Evolutionary conservation across 2,113 vertebrate species (phyloP).

Genomic region (Gobius niger): DNA sequence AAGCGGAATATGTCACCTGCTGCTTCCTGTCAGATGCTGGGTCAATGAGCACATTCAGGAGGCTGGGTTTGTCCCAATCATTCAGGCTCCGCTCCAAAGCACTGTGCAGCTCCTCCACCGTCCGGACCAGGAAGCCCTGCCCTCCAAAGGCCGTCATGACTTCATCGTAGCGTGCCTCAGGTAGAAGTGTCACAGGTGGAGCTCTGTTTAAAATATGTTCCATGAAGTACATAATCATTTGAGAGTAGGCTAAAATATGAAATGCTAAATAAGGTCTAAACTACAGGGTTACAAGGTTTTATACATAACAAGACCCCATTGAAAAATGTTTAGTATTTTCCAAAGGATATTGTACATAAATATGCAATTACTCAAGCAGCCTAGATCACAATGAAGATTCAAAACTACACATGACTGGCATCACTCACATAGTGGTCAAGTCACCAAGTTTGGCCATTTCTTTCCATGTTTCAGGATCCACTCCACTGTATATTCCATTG

Average conservation of each 20-base stretch:
- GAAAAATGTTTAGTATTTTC: too few relatives aligned
- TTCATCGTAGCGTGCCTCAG: conserved; percentile 89
- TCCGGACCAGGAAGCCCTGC: conserved; percentile 87
- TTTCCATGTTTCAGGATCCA: conserved; percentile 85
- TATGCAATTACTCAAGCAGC: too few relatives aligned
- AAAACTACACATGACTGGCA: not conserved
- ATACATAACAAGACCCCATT: too few relatives aligned
- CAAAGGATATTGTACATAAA: too few relatives aligned
- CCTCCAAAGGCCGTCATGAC: conserved; percentile 93
- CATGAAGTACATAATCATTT: too few relatives aligned
- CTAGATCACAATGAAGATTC: not conserved
- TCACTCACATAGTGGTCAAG: conserved; percentile 77
- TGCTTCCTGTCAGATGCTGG: conserved; percentile 87
- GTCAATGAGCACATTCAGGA: conserved; percentile 92
- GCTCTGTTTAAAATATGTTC: conserved; percentile 69
- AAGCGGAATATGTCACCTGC: conserved; percentile 78
- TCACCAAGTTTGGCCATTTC: conserved; percentile 82
- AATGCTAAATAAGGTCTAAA: too few relatives aligned
- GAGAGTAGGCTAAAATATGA: not conserved
- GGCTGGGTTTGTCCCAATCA: conserved; percentile 81
- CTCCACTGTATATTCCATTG: conserved; percentile 94
- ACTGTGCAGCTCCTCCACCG: conserved; percentile 82
- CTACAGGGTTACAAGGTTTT: too few relatives aligned
- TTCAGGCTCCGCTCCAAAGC: conserved; percentile 80
- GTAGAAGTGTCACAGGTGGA: conserved; percentile 88